These are phyloP conservation scores for Stenchaetothrips biformis DNA, from an alignment of 2,888 invertebrate genomes.

Conservation along the genomic window DNA sequence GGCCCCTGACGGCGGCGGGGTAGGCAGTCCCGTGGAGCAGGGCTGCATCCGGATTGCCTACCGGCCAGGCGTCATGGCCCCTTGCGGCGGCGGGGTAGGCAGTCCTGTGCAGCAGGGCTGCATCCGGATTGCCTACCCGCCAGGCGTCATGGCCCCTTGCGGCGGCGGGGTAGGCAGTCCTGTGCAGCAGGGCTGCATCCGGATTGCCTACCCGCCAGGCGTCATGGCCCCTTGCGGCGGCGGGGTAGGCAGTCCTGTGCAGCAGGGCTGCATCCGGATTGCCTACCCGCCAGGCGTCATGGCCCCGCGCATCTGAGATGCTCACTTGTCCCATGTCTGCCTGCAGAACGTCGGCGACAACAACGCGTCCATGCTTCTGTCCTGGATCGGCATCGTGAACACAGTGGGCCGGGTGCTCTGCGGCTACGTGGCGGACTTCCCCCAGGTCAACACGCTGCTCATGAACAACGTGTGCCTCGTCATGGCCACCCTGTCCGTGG, in stretches of 20 bases:
- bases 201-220: too few species aligned
- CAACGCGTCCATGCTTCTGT: constrained; percentile 69
- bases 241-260: too few species aligned
- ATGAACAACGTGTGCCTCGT: constrained; percentile 91
- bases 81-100: too few species aligned
- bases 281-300: too few species aligned
- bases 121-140: too few species aligned
- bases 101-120: too few species aligned
- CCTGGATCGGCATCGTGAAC: constrained; percentile 89
- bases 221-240: too few species aligned
- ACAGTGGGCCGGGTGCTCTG: constrained; percentile 86
- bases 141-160: not conserved
- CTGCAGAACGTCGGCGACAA: constrained; percentile 65
- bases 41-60: too few species aligned
- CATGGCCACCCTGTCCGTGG: constrained; percentile 80
- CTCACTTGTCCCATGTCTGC: not conserved
- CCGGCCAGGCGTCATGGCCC: too few species aligned
- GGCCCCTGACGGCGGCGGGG: not conserved
- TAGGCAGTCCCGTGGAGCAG: not conserved
- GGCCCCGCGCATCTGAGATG: too few species aligned
- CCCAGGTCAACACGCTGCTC: constrained; percentile 83
- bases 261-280: too few species aligned
- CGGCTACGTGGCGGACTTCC: constrained; percentile 88
- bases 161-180: not conserved
- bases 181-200: not conserved